Conservation (phyloP, 2,113 vertebrate species). For the Erinaceus europaeus region DNA sequence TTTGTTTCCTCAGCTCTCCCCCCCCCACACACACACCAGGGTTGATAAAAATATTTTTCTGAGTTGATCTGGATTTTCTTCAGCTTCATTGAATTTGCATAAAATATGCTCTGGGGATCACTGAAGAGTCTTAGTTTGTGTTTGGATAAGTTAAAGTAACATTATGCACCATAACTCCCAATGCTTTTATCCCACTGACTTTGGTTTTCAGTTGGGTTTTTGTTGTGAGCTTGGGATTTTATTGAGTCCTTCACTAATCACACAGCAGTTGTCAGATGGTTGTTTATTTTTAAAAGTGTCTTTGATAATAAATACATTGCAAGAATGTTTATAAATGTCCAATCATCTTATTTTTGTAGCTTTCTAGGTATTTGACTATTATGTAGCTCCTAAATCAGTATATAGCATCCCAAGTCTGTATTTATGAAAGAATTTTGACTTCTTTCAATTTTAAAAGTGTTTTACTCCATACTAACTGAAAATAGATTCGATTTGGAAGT, state of each 20-base stretch:
- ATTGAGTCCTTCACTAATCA: background rate
- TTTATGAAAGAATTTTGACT: conserved; percentile 16
- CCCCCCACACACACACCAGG: no score
- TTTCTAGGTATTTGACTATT: background rate
- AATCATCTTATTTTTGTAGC: background rate
- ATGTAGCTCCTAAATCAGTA: background rate
- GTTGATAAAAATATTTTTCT: conserved; percentile 40
- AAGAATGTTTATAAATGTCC: background rate
- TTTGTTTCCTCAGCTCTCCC: conserved; percentile 8
- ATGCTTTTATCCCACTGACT: background rate
- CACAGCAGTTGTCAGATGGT: background rate
- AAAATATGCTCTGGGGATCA: background rate
- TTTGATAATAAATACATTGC: background rate
- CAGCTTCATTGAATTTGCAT: background rate
- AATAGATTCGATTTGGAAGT: conserved; percentile 64
- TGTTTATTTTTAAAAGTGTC: background rate
- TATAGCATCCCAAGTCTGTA: background rate
- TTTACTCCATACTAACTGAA: conserved; percentile 64
- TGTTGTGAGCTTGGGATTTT: conserved; percentile 8
- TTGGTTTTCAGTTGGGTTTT: conserved; percentile 7
- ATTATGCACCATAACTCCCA: background rate
- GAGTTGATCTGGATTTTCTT: background rate
- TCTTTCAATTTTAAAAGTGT: conserved; percentile 40
- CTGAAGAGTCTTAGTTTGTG: background rate
- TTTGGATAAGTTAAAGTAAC: background rate